phyloP scores from a whole-genome alignment of 1,140 invertebrate species.

The Zaprionus africanus region DNA sequence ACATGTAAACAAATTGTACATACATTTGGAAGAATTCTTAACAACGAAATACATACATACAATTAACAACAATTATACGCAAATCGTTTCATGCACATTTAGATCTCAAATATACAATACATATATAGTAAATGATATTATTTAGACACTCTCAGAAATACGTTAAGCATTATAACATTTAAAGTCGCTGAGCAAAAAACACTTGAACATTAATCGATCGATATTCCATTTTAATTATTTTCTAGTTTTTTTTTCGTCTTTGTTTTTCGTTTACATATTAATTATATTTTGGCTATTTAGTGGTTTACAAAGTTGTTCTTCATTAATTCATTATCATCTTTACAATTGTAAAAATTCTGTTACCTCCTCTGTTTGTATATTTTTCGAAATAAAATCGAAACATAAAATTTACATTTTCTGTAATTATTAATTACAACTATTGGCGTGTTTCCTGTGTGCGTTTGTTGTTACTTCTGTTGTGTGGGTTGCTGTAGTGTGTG shows the following conservation, averaged over 20 bases:
- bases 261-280: constrained; percentile 20
- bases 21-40: constrained; percentile 56
- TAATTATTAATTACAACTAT: constrained; percentile 6
- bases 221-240: constrained; percentile 14
- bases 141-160: background rate
- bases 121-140: constrained; percentile 16
- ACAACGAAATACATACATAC: constrained; percentile 53
- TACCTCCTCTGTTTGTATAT: background rate
- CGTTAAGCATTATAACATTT: constrained; percentile 11
- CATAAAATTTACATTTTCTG: constrained; percentile 3
- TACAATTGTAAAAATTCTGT: constrained; percentile 14
- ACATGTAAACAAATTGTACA: constrained; percentile 60
- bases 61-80: constrained; percentile 69
- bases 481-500: constrained; percentile 21
- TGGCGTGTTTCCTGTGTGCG: constrained; percentile 25
- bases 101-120: constrained; percentile 30
- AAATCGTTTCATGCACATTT: constrained; percentile 47
- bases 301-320: constrained; percentile 11
- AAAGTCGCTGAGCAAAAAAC: constrained; percentile 43
- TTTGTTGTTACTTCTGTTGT: background rate
- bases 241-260: background rate
- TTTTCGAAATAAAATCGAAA: constrained; percentile 38
- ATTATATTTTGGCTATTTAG: constrained; percentile 30
- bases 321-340: constrained; percentile 21
- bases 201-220: constrained; percentile 30